Base-by-base conservation (phyloP, 2,113 vertebrate genomes). In the Raphicerus campestris region DNA sequence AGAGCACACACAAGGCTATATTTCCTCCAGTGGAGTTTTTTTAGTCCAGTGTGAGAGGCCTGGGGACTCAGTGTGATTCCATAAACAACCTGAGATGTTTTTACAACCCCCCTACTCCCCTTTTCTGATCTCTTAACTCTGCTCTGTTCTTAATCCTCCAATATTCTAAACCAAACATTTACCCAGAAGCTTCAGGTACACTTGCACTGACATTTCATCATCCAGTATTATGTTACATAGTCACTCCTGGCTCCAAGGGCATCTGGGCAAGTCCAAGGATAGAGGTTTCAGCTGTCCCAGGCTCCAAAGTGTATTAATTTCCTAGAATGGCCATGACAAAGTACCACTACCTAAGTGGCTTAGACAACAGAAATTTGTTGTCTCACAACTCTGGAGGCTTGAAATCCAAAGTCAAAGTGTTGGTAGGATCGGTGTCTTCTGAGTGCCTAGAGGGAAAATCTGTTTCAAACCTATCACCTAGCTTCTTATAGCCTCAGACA, bases 71-170 rank as follows among this genome's bases (percentile, higher is more conserved):
- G 10, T 45, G 42, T 3, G 19, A 61, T 66, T 39, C 42, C 61
- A 24, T 47, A 7, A 86, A 70, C 75, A 42, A 42, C 32, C 20
- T 1, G 73, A 35, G 66, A 49, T 24, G 24, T 10, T 22, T 58
- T 10, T 11, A 13, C 16, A 28, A 6, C 4, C 28, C 39, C 10
- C 8, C 24, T 6, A 2, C 0, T 0, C 7, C 22, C 14, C 3
- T 32, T 28, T 28, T 45, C 16, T 42, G 26, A 28, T 14, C 49
- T 60, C 22, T 5, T 24, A 63, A n/a, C 89, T 60, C 66, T 58
- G 9, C 35, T 78, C 32, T 63, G 32, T n/a, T 60, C 78, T 51
- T 75, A 58, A 24, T 60, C 30, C 17, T 61, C 39, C 16, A 26
- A 5, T 49, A 6, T 51, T 3, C 42, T n/a, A 22, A 78, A 75